phyloP scores from a whole-genome alignment of 2,113 vertebrate species.

The Hyla sarda region DNA sequence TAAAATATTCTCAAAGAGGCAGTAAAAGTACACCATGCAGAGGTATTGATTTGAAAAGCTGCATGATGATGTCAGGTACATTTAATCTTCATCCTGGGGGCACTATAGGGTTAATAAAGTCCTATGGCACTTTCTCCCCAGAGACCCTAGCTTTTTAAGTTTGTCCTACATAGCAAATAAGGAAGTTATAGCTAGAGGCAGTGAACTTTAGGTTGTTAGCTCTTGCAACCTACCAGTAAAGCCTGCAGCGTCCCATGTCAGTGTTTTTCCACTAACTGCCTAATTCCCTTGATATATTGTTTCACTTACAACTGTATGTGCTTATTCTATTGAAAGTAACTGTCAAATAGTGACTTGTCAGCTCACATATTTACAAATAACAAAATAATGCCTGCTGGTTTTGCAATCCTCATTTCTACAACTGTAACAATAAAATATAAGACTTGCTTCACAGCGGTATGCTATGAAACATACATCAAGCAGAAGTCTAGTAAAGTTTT shows the following conservation, averaged over 20 bases:
- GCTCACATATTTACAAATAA: constrained; percentile 53
- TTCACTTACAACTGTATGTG: constrained; percentile 44
- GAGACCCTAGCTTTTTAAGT: constrained; percentile 40
- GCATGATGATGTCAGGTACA: neutral
- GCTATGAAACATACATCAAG: constrained; percentile 42
- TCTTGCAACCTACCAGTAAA: constrained; percentile 54
- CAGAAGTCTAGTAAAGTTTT: constrained; percentile 21
- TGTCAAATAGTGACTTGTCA: constrained; percentile 55
- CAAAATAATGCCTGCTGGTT: constrained; percentile 50
- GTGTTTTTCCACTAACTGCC: constrained; percentile 51
- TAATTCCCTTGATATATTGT: constrained; percentile 51
- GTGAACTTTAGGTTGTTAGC: constrained; percentile 53
- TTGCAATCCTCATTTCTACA: constrained; percentile 28
- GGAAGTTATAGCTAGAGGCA: constrained; percentile 43
- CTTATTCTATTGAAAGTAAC: constrained; percentile 51
- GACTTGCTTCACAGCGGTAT: constrained; percentile 16
- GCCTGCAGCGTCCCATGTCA: constrained; percentile 55
- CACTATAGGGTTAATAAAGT: constrained; percentile 18
- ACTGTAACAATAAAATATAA: constrained; percentile 27
- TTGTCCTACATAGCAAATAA: constrained; percentile 49
- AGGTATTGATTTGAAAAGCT: neutral
- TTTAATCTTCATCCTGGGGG: neutral
- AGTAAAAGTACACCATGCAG: neutral
- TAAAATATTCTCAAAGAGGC: too few relatives aligned
- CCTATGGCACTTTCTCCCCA: constrained; percentile 9